Conservation (phyloP, 2,888 invertebrate genomes). For the Arenicola marina region DNA sequence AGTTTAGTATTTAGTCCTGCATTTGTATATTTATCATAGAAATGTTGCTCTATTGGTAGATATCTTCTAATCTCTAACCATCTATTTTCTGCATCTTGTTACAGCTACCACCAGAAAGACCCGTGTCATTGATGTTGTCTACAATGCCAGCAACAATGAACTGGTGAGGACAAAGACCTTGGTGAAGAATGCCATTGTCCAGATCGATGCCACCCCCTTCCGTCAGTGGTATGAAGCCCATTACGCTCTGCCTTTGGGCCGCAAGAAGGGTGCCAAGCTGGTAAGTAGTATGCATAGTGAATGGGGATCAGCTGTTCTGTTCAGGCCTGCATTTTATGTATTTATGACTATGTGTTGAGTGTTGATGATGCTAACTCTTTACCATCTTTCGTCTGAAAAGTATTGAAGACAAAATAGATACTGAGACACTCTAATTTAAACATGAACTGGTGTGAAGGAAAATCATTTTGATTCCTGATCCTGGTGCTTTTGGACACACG, state of each 20-base stretch:
- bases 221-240: slow-evolving; percentile 99
- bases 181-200: slow-evolving; percentile 97
- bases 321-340: neutral
- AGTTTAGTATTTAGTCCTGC: neutral
- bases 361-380: neutral
- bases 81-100: no score
- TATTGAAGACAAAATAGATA: neutral
- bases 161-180: slow-evolving; percentile 99
- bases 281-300: slow-evolving; percentile 67
- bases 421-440: neutral
- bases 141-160: slow-evolving; percentile 99
- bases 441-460: neutral
- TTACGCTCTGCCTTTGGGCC: slow-evolving; percentile 91
- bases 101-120: slow-evolving; percentile 88
- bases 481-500: no score
- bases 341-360: neutral
- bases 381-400: slow-evolving; percentile 22
- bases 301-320: neutral
- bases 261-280: slow-evolving; percentile 86
- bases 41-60: no score
- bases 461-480: no score
- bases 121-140: slow-evolving; percentile 98
- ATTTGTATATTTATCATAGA: no score
- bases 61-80: no score
- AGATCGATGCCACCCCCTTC: slow-evolving; percentile 97